Percentiles rank a stretch among this genome's conserved stretches.
Conservation (phyloP, 2,888 invertebrate species). For the Apotomis capreana region DNA sequence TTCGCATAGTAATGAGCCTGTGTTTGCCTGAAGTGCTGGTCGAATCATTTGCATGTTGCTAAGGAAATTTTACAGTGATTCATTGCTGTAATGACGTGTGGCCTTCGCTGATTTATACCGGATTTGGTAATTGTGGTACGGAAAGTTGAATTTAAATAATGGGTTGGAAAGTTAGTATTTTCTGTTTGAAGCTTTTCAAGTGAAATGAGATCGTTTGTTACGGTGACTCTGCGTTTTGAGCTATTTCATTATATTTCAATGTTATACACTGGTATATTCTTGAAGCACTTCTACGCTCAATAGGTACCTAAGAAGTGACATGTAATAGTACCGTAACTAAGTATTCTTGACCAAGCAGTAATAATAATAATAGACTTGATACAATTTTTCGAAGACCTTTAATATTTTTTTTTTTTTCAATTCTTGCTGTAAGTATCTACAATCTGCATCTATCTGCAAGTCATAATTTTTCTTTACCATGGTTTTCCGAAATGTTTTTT, state of each 20-base stretch:
- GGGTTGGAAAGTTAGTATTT: not conserved
- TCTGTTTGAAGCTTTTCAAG: conserved; percentile 5
- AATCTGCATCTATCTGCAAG: too few species aligned
- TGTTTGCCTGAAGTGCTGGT: conserved; percentile 17
- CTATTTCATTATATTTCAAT: conserved; percentile 11
- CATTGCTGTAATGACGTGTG: conserved; percentile 17
- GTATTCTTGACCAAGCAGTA: too few species aligned
- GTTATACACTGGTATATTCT: not conserved
- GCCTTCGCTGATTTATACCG: conserved; percentile 10
- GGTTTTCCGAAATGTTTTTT: too few species aligned
- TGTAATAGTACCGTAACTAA: too few species aligned
- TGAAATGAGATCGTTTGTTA: conserved; percentile 17
- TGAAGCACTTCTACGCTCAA: not conserved
- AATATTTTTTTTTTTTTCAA: too few species aligned
- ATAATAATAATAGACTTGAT: too few species aligned
- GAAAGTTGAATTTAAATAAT: not conserved
- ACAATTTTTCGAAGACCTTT: too few species aligned
- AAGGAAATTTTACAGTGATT: conserved; percentile 26
- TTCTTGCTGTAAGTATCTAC: too few species aligned
- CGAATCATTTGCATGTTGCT: conserved; percentile 35
- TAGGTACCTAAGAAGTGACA: too few species aligned
- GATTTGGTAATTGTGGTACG: not conserved
- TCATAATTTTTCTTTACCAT: too few species aligned
- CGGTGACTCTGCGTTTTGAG: conserved; percentile 10
- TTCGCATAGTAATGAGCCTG: conserved; percentile 46